These are phyloP conservation scores for Aphelinus certus DNA, from an alignment of 1,140 invertebrate species.

Conservation along the genomic window DNA sequence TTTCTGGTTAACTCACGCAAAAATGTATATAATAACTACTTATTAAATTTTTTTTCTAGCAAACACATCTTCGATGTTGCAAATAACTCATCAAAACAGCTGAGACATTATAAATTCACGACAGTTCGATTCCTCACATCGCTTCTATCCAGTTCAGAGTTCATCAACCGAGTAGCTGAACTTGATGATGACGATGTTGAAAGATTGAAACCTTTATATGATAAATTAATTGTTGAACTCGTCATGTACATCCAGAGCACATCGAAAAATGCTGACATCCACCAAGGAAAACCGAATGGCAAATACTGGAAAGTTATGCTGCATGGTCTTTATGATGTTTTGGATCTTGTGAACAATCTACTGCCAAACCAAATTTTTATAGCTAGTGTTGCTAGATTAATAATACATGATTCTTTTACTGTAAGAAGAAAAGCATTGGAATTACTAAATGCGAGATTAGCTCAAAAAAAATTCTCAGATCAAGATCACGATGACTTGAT, in stretches of 20 bases:
- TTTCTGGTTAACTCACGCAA: background rate
- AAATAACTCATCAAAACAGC: slow-evolving; percentile 74
- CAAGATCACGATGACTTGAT: slow-evolving; percentile 64
- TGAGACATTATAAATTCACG: slow-evolving; percentile 84
- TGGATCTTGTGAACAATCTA: slow-evolving; percentile 81
- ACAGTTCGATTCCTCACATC: slow-evolving; percentile 76
- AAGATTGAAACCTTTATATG: slow-evolving; percentile 70
- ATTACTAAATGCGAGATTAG: slow-evolving; percentile 81
- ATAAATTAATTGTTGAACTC: slow-evolving; percentile 74
- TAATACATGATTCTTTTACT: slow-evolving; percentile 73
- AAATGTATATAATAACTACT: too few species aligned
- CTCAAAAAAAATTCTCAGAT: slow-evolving; percentile 72
- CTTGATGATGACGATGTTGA: slow-evolving; percentile 60
- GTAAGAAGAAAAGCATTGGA: slow-evolving; percentile 86
- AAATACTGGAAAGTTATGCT: slow-evolving; percentile 86
- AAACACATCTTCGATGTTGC: slow-evolving; percentile 75
- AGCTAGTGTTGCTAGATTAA: slow-evolving; percentile 75
- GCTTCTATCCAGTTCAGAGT: slow-evolving; percentile 73
- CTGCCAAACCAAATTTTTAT: slow-evolving; percentile 82
- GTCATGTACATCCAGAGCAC: slow-evolving; percentile 74
- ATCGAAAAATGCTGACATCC: slow-evolving; percentile 67
- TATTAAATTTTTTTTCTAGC: slow-evolving; percentile 39
- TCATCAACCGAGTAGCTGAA: slow-evolving; percentile 73
- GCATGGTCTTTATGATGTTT: slow-evolving; percentile 79
- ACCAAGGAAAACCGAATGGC: slow-evolving; percentile 66